phyloP scores from a whole-genome alignment of 2,113 vertebrate genomes.

The Notechis scutatus region DNA sequence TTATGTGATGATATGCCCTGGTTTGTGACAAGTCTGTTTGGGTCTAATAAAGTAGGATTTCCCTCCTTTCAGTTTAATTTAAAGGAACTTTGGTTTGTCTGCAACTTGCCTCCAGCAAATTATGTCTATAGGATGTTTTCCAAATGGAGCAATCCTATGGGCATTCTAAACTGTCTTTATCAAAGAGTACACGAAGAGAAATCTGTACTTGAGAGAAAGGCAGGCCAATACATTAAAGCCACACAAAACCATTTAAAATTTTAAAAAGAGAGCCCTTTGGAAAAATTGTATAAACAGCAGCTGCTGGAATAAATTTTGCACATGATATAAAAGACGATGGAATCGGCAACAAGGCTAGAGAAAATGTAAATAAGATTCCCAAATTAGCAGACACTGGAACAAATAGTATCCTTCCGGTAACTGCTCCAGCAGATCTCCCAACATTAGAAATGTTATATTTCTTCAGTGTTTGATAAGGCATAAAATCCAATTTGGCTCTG shows the following conservation, averaged over 20 bases:
- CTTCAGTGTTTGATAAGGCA: constrained; percentile 8
- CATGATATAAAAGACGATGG: constrained; percentile 18
- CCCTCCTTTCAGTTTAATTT: constrained; percentile 53
- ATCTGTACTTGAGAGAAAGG: constrained; percentile 57
- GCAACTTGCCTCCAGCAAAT: constrained; percentile 70
- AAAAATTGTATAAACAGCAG: constrained; percentile 59
- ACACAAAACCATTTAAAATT: constrained; percentile 58
- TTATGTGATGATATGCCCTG: constrained; percentile 19
- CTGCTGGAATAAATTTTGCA: constrained; percentile 40
- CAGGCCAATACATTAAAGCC: constrained; percentile 59
- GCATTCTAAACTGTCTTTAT: constrained; percentile 66
- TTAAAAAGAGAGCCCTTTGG: constrained; percentile 30
- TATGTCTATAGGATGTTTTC: constrained; percentile 69
- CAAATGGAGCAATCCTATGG: constrained; percentile 63
- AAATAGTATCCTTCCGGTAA: constrained; percentile 46
- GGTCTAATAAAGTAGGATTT: constrained; percentile 23
- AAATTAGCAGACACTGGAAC: constrained; percentile 53
- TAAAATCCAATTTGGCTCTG: not conserved
- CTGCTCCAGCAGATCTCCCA: constrained; percentile 45
- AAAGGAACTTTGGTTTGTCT: constrained; percentile 53
- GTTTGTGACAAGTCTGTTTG: constrained; percentile 41
- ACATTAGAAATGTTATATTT: constrained; percentile 48
- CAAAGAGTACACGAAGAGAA: constrained; percentile 62
- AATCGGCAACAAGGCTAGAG: constrained; percentile 9
- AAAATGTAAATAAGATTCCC: constrained; percentile 47